Evolutionary conservation across 1,140 invertebrate genomes (phyloP).

Genomic region (Phymorhynchus buccinoides): DNA sequence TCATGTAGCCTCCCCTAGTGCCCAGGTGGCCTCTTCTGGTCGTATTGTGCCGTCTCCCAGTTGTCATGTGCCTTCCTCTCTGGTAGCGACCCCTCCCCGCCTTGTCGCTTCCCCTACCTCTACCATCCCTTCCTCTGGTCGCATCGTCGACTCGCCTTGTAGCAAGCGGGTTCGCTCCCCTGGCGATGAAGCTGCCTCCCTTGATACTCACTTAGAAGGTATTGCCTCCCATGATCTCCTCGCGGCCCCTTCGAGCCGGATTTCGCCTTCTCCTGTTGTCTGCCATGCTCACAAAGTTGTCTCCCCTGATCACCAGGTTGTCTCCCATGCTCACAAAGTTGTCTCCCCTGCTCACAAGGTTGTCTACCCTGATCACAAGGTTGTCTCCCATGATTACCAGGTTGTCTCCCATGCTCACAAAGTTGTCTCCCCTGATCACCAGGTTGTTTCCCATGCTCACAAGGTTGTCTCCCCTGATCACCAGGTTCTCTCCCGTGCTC

Average conservation of each 20-base stretch:
- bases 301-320: background rate
- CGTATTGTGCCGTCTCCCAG: background rate
- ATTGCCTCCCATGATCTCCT: too few species aligned
- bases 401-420: background rate
- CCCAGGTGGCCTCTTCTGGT: background rate
- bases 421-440: background rate
- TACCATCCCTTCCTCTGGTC: background rate
- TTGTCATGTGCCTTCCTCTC: background rate
- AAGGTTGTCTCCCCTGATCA: background rate
- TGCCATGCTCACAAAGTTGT: background rate
- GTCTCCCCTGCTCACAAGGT: background rate
- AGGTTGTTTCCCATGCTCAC: background rate
- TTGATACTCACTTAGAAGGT: too few species aligned
- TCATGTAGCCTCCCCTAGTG: background rate
- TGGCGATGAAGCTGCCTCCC: too few species aligned
- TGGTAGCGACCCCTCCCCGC: background rate
- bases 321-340: background rate
- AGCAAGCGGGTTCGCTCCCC: too few species aligned
- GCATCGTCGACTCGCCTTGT: background rate
- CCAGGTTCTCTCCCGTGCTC: background rate
- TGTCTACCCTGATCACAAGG: background rate
- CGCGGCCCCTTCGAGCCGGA: too few species aligned
- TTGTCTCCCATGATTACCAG: background rate
- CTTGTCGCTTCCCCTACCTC: background rate
- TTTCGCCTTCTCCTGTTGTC: background rate